Conservation (phyloP, 2,888 invertebrate genomes). For the Plutella xylostella region DNA sequence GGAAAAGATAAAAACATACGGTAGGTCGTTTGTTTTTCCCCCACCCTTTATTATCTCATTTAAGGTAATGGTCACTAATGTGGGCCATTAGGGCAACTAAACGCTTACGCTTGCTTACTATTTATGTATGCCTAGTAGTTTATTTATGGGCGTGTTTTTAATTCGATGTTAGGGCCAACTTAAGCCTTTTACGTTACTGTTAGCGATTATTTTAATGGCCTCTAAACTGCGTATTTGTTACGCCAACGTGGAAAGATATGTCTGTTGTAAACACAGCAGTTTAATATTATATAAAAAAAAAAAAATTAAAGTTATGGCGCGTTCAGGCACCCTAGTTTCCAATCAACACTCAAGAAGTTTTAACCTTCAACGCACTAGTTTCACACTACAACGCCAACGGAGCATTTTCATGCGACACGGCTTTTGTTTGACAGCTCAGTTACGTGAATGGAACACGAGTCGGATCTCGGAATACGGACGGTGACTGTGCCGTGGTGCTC, state of each 20-base stretch:
- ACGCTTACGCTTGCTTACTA: slow-evolving; percentile 51
- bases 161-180: too few species aligned
- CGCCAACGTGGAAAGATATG: too few species aligned
- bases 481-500: too few species aligned
- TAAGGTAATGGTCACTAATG: slow-evolving; percentile 42
- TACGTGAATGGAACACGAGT: not conserved
- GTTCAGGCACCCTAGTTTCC: too few species aligned
- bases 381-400: not conserved
- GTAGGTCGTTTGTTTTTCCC: slow-evolving; percentile 1
- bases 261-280: too few species aligned
- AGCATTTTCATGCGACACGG: not conserved
- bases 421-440: not conserved
- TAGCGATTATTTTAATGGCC: too few species aligned
- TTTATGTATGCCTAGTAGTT: slow-evolving; percentile 27
- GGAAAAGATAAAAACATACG: slow-evolving; percentile 7
- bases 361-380: too few species aligned
- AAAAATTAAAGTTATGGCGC: too few species aligned
- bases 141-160: slow-evolving; percentile 3
- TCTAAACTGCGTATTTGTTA: too few species aligned
- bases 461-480: too few species aligned
- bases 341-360: too few species aligned
- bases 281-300: too few species aligned
- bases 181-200: not conserved
- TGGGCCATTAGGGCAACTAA: slow-evolving; percentile 48
- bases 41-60: slow-evolving; percentile 35